Evolutionary conservation across 2,888 invertebrate species (phyloP).

Genomic region (Drosophila incognita): DNA sequence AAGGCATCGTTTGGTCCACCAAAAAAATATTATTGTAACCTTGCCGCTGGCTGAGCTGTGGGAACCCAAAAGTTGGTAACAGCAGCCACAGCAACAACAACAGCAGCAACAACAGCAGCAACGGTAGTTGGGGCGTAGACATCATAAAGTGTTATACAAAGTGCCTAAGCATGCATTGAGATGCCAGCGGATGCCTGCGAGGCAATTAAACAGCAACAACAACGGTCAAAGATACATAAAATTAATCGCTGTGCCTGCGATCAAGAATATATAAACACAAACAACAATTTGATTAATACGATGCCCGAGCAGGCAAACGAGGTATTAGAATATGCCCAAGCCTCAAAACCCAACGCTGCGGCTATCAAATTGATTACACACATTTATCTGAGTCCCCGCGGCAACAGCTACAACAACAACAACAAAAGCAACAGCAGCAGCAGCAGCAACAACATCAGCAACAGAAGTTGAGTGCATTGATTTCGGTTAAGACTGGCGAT

Average conservation of each 20-base stretch:
- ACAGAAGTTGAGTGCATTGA: constrained; percentile 65
- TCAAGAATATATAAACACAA: constrained; percentile 47
- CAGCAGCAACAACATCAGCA: constrained; percentile 4
- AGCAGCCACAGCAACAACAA: constrained; percentile 1
- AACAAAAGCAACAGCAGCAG: constrained; percentile 21
- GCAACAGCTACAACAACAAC: constrained; percentile 10
- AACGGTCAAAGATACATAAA: constrained; percentile 66
- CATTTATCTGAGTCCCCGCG: constrained; percentile 69
- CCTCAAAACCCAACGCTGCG: constrained; percentile 33
- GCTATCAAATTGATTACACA: constrained; percentile 81
- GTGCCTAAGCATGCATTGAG: constrained; percentile 79
- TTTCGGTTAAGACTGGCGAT: constrained; percentile 70
- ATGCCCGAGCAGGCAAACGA: constrained; percentile 24
- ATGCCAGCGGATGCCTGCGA: constrained; percentile 64
- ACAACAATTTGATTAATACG: constrained; percentile 77
- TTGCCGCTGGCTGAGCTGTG: constrained; percentile 28
- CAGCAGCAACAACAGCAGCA: constrained; percentile 15
- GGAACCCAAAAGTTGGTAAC: constrained; percentile 42
- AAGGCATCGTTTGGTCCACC: constrained; percentile 8
- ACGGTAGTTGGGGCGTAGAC: constrained; percentile 73
- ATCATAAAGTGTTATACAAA: constrained; percentile 78
- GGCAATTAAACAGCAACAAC: constrained; percentile 70
- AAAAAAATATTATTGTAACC: constrained; percentile 10
- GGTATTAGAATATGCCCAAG: constrained; percentile 60
- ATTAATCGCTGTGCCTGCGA: constrained; percentile 63